Evolutionary conservation across 2,113 vertebrate genomes (phyloP).

Genomic region (Syngnathus scovelli): DNA sequence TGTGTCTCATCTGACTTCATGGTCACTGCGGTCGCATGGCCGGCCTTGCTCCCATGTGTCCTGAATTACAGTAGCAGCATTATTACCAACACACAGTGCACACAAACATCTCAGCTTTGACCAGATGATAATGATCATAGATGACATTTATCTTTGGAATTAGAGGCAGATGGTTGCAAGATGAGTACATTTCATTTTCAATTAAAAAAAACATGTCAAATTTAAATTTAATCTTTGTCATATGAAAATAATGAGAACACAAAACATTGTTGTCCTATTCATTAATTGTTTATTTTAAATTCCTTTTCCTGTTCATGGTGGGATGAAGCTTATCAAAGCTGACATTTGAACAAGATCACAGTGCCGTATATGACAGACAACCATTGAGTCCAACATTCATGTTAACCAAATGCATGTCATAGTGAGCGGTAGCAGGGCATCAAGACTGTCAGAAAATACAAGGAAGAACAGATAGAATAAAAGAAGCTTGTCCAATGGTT

Average conservation of each 20-base stretch:
- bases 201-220: neutral
- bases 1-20: slow-evolving; percentile 33
- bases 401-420: neutral
- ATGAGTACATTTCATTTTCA: neutral
- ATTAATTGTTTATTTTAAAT: neutral
- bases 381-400: neutral
- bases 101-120: slow-evolving; percentile 8
- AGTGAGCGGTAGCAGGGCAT: neutral
- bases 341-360: neutral
- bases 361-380: neutral
- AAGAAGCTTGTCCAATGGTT: neutral
- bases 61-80: slow-evolving; percentile 20
- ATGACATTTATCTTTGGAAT: slow-evolving; percentile 12
- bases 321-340: neutral
- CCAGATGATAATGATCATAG: neutral
- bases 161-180: neutral
- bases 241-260: too few species aligned
- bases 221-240: too few species aligned
- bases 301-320: neutral
- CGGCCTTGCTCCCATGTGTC: slow-evolving; percentile 28
- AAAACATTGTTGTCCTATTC: neutral
- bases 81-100: slow-evolving; percentile 26
- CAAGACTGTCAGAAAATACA: neutral
- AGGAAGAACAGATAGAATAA: neutral
- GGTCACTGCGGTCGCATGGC: slow-evolving; percentile 36